Percentiles rank a stretch among this genome's conserved stretches.
phyloP scores from a whole-genome alignment of 2,888 invertebrate species.

The Myopa testacea region DNA sequence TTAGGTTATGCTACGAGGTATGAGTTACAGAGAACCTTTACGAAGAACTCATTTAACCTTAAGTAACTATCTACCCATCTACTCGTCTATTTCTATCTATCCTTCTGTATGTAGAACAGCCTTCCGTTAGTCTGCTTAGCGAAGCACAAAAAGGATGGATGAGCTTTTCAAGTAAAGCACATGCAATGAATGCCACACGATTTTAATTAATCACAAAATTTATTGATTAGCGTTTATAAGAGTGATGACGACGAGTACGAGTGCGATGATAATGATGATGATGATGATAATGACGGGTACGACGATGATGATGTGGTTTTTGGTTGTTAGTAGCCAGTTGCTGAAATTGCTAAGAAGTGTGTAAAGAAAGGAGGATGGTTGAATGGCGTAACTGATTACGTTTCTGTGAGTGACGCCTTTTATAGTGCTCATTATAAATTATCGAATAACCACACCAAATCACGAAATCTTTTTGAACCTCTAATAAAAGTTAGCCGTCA shows the following conservation, averaged over 20 bases:
- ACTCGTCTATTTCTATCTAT: no score
- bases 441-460: background rate
- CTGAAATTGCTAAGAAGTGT: no score
- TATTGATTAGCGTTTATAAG: slow-evolving; percentile 18
- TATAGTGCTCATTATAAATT: background rate
- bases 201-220: slow-evolving; percentile 32
- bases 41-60: background rate
- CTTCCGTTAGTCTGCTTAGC: no score
- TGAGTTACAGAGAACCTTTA: background rate
- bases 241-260: background rate
- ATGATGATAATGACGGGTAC: no score
- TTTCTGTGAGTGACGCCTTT: background rate
- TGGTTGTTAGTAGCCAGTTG: no score
- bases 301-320: no score
- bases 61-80: background rate
- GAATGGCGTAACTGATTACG: background rate
- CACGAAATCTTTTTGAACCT: background rate
- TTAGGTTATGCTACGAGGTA: background rate
- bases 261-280: no score
- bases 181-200: slow-evolving; percentile 15
- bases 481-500: no score
- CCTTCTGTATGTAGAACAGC: no score
- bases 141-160: no score
- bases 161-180: background rate
- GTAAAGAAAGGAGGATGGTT: background rate